phyloP scores from a whole-genome alignment of 2,888 invertebrate species.

The Cordylochernes scorpioides region DNA sequence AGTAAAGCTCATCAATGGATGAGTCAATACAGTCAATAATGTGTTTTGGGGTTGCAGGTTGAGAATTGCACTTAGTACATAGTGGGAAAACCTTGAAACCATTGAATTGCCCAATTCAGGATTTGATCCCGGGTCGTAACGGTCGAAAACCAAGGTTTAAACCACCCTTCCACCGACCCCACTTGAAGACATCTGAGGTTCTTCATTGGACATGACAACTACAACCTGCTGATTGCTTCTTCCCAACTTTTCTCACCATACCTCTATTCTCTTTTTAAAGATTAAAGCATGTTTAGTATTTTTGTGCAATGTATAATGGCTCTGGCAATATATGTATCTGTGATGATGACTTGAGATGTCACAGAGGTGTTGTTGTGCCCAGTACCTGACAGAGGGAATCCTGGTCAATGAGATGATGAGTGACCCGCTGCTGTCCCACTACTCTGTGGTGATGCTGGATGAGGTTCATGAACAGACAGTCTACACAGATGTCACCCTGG shows the following conservation, averaged over 20 bases:
- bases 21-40: no score
- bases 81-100: no score
- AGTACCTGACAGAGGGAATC: constrained; percentile 92
- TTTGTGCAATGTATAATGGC: constrained; percentile 1
- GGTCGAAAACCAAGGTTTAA: no score
- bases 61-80: no score
- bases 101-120: no score
- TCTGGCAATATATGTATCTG: neutral
- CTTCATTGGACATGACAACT: no score
- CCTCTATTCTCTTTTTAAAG: neutral
- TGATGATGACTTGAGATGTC: neutral
- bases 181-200: no score
- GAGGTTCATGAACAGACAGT: constrained; percentile 85
- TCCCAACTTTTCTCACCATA: neutral
- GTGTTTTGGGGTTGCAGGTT: no score
- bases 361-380: constrained; percentile 15
- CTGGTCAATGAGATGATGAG: constrained; percentile 75
- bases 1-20: no score
- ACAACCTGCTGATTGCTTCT: no score
- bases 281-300: neutral
- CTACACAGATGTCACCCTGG: constrained; percentile 76
- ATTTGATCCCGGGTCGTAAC: no score
- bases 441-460: constrained; percentile 62
- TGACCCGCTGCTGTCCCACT: constrained; percentile 68
- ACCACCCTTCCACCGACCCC: no score